Conservation (phyloP, 2,797 vertebrate species). For the Loris lydekkerianus region DNA sequence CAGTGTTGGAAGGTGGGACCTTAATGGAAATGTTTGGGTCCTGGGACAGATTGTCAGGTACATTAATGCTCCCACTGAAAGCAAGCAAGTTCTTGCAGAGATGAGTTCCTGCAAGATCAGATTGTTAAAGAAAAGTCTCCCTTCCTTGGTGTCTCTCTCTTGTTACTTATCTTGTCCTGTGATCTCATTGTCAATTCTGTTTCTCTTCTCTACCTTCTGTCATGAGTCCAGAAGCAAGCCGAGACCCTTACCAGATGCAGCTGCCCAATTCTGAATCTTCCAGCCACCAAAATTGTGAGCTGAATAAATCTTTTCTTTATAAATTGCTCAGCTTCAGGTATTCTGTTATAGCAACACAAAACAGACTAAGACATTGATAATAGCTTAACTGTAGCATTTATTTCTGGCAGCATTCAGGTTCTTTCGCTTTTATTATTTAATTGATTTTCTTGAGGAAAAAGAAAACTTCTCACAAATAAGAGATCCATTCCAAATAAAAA, state of each 20-base stretch:
- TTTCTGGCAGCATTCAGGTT: background rate
- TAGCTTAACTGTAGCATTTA: background rate
- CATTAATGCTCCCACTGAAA: background rate
- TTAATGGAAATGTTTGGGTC: background rate
- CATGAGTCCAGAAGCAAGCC: background rate
- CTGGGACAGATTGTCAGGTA: background rate
- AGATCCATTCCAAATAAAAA: background rate
- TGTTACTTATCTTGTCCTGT: background rate
- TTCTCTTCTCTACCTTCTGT: background rate
- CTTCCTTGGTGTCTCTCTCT: background rate
- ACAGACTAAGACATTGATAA: background rate
- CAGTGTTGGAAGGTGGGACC: background rate
- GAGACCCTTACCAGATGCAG: background rate
- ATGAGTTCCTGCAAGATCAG: background rate
- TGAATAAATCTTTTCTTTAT: background rate
- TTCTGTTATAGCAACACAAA: background rate
- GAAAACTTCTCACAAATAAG: constrained; percentile 4
- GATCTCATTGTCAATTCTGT: background rate
- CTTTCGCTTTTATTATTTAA: constrained; percentile 36
- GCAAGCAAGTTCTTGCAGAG: background rate
- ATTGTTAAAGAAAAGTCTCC: background rate
- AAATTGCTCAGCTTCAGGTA: background rate
- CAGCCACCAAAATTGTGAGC: background rate
- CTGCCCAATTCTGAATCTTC: background rate
- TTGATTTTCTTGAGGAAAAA: constrained; percentile 46